These are phyloP conservation scores for Sebastes minor DNA, from an alignment of 2,797 vertebrate species.

Conservation along the genomic window DNA sequence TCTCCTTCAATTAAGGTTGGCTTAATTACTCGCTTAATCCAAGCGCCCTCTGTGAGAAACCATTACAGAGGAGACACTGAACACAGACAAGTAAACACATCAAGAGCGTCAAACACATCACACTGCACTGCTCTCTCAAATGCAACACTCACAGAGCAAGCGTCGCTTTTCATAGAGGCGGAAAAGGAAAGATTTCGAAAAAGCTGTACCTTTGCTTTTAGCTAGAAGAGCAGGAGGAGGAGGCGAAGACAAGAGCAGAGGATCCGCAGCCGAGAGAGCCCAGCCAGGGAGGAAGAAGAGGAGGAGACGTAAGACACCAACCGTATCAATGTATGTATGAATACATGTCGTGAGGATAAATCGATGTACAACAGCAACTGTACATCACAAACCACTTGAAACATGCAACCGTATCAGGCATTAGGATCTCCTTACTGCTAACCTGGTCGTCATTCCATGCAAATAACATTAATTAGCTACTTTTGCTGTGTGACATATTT, in stretches of 20 bases:
- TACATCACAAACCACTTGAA: slow-evolving; percentile 25
- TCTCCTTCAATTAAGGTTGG: slow-evolving; percentile 60
- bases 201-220: slow-evolving; percentile 99
- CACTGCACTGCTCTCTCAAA: slow-evolving; percentile 27
- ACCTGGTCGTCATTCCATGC: too few relatives aligned
- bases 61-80: slow-evolving; percentile 55
- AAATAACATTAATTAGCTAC: too few relatives aligned
- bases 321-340: slow-evolving; percentile 30
- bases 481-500: too few relatives aligned
- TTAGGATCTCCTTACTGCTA: not conserved
- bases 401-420: slow-evolving; percentile 18
- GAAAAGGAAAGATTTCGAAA: slow-evolving; percentile 78
- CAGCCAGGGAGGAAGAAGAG: slow-evolving; percentile 20
- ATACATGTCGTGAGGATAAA: slow-evolving; percentile 19
- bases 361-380: not conserved
- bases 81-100: slow-evolving; percentile 58
- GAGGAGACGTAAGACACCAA: slow-evolving; percentile 31
- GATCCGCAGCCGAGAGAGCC: slow-evolving; percentile 46
- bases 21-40: slow-evolving; percentile 77
- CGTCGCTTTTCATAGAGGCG: slow-evolving; percentile 70
- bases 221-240: slow-evolving; percentile 82
- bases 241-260: slow-evolving; percentile 47
- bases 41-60: slow-evolving; percentile 55
- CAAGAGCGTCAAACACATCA: slow-evolving; percentile 46
- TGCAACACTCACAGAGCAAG: slow-evolving; percentile 75